Evolutionary conservation across 2,888 invertebrate species (phyloP), one percentile per base, ranked within the genome.

Genomic region (Melinaea marsaeus): DNA sequence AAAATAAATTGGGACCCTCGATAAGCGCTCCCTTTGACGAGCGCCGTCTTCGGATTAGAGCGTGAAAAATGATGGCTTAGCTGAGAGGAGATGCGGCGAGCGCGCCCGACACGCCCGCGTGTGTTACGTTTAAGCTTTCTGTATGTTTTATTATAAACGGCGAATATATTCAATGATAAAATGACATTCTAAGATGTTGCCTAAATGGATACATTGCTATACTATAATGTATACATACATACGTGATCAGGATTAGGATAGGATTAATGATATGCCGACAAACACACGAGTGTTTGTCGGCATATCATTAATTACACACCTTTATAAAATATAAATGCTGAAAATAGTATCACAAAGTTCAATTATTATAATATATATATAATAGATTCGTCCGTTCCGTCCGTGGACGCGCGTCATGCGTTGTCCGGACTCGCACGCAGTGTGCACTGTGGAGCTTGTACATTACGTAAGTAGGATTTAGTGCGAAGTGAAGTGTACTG

Each of bases 1-100:
- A 81, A 87, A 87, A 89, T 88, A 89, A 90, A 90, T 90, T 88
- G 85, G 81, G 83, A 79, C 73, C 75, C 76, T 77, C 84, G 88
- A 88, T 88, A 88, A 90, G 88, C 88, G 88, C 78, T 86, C 87
- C 83, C 88, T 90, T 89, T 90, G 88, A 90, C 89, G 88, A 88
- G 81, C 70, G 79, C 80, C 83, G 85, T 85, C 86, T 81, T 79
- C 81, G 88, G 89, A 90, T 90, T 89, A 90, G 81, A 84, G 72
- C 72, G 81, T 90, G 90, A 90, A 90, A 90, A 90, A 90, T 90
- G 85, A 88, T 85, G 81, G 88, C 88, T 85, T 83, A 84, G 71
- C 71, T 68, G 69, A 55, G 66, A 64, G 65, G 75, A 77, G 72
- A 76, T 77, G 70, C 75, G 79, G 74, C 74, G 73, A 71, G 79